phyloP scores from a whole-genome alignment of 2,113 vertebrate genomes.

The Tenrec ecaudatus region DNA sequence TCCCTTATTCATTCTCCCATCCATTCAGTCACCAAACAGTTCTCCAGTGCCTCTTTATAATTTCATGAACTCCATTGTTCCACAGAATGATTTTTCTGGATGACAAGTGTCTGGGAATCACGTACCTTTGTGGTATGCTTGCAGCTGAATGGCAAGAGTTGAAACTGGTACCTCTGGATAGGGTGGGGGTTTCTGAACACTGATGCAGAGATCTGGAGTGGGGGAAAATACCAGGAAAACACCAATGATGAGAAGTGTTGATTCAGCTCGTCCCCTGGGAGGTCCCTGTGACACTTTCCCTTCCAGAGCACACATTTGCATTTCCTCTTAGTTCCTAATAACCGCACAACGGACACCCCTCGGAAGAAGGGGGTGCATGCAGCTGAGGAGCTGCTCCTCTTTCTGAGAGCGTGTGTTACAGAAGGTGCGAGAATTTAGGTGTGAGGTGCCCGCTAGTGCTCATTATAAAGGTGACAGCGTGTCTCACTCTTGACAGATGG shows the following conservation, averaged over 20 bases:
- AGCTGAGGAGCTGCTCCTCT: conserved; percentile 32
- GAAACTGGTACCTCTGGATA: conserved; percentile 86
- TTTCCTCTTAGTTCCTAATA: conserved; percentile 77
- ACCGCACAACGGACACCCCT: conserved; percentile 56
- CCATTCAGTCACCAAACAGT: conserved; percentile 21
- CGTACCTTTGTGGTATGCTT: conserved; percentile 85
- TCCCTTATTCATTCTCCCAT: conserved; percentile 34
- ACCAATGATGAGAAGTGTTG: conserved; percentile 55
- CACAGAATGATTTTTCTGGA: conserved; percentile 26
- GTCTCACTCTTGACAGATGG: conserved; percentile 88
- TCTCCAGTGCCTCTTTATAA: conserved; percentile 35
- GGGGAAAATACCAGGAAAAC: conserved; percentile 45
- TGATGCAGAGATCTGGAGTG: conserved; percentile 80
- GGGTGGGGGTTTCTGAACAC: conserved; percentile 81
- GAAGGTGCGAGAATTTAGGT: conserved; percentile 87
- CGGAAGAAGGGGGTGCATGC: conserved; percentile 48
- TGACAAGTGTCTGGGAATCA: conserved; percentile 7
- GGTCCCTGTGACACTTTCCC: conserved; percentile 62
- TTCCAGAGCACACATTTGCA: conserved; percentile 77
- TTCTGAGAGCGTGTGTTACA: conserved; percentile 80
- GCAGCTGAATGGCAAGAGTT: conserved; percentile 78
- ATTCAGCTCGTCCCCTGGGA: conserved; percentile 49
- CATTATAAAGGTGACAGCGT: conserved; percentile 88
- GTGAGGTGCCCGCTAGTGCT: conserved; percentile 85
- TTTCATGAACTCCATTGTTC: conserved; percentile 2